Conservation (phyloP, 2,888 invertebrate species). For the Octodonta nipae region DNA sequence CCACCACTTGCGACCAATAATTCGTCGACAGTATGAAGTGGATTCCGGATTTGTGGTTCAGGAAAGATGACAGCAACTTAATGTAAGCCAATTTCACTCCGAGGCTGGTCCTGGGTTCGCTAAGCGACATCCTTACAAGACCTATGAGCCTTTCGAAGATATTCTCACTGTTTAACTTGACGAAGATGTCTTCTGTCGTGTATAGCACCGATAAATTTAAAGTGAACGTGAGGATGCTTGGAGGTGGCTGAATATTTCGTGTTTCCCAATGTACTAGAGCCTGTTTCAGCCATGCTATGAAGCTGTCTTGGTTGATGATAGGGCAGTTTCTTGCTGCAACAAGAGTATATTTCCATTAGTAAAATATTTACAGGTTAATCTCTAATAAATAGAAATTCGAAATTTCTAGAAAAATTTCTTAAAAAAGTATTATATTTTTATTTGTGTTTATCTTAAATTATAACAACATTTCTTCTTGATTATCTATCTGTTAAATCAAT, state of each 20-base stretch:
- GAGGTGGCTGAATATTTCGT: slow-evolving; percentile 9
- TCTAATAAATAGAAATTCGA: too few relatives aligned
- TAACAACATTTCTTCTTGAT: too few relatives aligned
- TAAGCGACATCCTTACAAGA: background rate
- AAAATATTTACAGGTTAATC: too few relatives aligned
- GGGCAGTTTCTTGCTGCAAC: too few relatives aligned
- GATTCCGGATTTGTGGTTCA: slow-evolving; percentile 50
- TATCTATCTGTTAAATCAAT: too few relatives aligned
- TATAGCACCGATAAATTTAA: slow-evolving; percentile 49
- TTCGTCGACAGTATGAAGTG: slow-evolving; percentile 50
- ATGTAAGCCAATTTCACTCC: slow-evolving; percentile 53
- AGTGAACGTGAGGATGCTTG: slow-evolving; percentile 41
- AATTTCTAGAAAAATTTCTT: too few relatives aligned
- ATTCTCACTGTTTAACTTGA: slow-evolving; percentile 40
- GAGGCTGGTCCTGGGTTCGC: slow-evolving; percentile 9
- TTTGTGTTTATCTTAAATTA: too few relatives aligned
- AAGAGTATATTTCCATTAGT: too few relatives aligned
- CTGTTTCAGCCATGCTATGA: too few relatives aligned
- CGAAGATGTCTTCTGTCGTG: slow-evolving; percentile 45
- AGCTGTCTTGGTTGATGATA: too few relatives aligned
- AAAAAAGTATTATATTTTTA: too few relatives aligned
- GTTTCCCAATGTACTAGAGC: too few relatives aligned
- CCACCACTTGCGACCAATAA: slow-evolving; percentile 51
- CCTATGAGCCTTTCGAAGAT: slow-evolving; percentile 32
- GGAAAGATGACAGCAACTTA: slow-evolving; percentile 46